phyloP scores from a whole-genome alignment of 1,140 invertebrate species.

The Chelonus insularis region DNA sequence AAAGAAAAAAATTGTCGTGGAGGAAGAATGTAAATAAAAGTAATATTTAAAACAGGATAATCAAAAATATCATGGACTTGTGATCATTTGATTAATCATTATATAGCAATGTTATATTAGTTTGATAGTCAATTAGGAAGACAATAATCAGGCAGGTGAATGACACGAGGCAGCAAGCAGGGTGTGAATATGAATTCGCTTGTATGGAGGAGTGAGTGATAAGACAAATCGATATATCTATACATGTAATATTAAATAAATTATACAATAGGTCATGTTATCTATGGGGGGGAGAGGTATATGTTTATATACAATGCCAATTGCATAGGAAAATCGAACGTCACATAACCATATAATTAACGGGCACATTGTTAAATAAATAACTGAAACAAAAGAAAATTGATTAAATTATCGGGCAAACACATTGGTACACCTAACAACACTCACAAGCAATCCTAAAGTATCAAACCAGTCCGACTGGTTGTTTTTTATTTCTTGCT shows the following conservation, averaged over 20 bases:
- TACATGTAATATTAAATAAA: background rate
- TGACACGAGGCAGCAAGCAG: conserved; percentile 32
- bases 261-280: background rate
- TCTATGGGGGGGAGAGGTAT: background rate
- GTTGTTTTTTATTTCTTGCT: too few species aligned
- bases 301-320: conserved; percentile 22
- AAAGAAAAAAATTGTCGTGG: too few species aligned
- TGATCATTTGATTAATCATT: too few species aligned
- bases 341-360: conserved; percentile 47
- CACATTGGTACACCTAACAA: conserved; percentile 53
- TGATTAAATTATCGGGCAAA: conserved; percentile 43
- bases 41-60: too few species aligned
- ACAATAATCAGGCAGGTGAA: conserved; percentile 25
- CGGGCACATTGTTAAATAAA: conserved; percentile 48
- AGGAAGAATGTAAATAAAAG: too few species aligned
- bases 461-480: too few species aligned
- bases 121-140: conserved; percentile 1
- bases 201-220: background rate
- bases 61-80: too few species aligned
- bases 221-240: background rate
- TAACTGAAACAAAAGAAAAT: background rate
- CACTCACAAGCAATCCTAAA: conserved; percentile 59
- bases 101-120: too few species aligned
- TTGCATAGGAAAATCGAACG: conserved; percentile 32
- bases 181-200: background rate